Evolutionary conservation across 2,888 invertebrate genomes (phyloP).

Genomic region (Drosophila macrospina): DNA sequence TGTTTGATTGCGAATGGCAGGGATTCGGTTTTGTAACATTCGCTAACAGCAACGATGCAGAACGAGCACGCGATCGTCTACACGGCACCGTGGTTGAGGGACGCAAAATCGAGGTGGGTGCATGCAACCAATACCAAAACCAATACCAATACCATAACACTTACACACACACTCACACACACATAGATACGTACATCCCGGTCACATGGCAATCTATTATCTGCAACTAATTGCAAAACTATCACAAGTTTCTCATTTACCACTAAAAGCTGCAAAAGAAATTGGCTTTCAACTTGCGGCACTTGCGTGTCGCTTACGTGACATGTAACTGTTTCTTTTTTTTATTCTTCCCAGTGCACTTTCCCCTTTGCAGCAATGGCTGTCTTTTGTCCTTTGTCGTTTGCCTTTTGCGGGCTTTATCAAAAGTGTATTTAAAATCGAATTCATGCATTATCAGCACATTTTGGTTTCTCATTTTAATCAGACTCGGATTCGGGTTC

Average conservation of each 20-base stretch:
- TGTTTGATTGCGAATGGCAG: conserved; percentile 88
- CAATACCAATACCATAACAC: conserved; percentile 27
- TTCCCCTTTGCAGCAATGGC: not conserved
- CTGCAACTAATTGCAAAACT: conserved; percentile 63
- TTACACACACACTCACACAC: conserved; percentile 38
- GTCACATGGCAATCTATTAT: conserved; percentile 53
- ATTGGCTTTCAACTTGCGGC: conserved; percentile 51
- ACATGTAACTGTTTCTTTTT: conserved; percentile 27
- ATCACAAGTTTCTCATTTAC: conserved; percentile 52
- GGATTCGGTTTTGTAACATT: conserved; percentile 99
- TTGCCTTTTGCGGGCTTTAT: conserved; percentile 6
- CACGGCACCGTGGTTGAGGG: conserved; percentile 99
- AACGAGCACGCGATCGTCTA: conserved; percentile 99
- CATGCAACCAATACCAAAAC: conserved; percentile 89
- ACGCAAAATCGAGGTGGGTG: conserved; percentile 99
- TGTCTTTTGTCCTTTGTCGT: conserved; percentile 2
- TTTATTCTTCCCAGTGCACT: no score
- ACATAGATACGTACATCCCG: conserved; percentile 29
- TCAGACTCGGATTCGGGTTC: conserved; percentile 25
- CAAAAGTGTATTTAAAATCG: conserved; percentile 32
- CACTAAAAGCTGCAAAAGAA: conserved; percentile 27
- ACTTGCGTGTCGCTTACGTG: conserved; percentile 52
- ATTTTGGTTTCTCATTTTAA: conserved; percentile 40
- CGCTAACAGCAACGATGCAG: conserved; percentile 99
- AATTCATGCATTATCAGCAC: conserved; percentile 48